Evolutionary conservation across 2,888 invertebrate species (phyloP).

Genomic region (Meiosimyza platycephala): DNA sequence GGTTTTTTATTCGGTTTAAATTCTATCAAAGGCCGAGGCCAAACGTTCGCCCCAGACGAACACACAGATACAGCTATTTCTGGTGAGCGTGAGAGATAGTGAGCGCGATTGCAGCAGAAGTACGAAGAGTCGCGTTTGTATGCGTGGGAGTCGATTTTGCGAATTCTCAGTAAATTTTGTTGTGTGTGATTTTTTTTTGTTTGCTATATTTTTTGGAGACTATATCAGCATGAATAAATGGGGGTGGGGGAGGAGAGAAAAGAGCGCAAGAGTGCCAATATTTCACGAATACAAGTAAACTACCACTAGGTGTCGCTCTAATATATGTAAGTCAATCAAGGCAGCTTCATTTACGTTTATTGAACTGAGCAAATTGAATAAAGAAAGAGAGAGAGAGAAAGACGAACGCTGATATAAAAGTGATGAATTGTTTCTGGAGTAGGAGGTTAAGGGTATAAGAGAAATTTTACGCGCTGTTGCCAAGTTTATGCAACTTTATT

Average conservation of each 20-base stretch:
- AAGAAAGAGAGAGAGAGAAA: too few species aligned
- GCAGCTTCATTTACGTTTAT: conserved; percentile 6
- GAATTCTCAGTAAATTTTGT: conserved; percentile 6
- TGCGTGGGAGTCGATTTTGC: conserved; percentile 46
- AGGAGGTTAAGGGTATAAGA: not conserved
- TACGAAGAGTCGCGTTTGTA: conserved; percentile 39
- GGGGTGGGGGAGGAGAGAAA: not conserved
- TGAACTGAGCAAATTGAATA: conserved; percentile 8
- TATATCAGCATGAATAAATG: not conserved
- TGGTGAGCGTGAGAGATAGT: conserved; percentile 29
- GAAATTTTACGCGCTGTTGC: conserved; percentile 9
- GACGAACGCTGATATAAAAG: too few species aligned
- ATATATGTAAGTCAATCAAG: conserved; percentile 12
- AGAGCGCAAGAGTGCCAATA: not conserved
- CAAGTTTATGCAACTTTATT: not conserved
- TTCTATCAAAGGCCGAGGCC: conserved; percentile 22
- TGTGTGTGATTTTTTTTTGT: conserved; percentile 1
- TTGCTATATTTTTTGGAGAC: not conserved
- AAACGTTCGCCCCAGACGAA: conserved; percentile 4
- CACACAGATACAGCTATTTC: conserved; percentile 6
- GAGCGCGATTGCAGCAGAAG: conserved; percentile 8
- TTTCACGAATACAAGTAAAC: not conserved
- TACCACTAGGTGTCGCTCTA: not conserved
- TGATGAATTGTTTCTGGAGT: too few species aligned
- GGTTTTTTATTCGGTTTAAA: not conserved